phyloP scores from a whole-genome alignment of 2,888 invertebrate genomes.

The Venustoraphidia nigricollis region DNA sequence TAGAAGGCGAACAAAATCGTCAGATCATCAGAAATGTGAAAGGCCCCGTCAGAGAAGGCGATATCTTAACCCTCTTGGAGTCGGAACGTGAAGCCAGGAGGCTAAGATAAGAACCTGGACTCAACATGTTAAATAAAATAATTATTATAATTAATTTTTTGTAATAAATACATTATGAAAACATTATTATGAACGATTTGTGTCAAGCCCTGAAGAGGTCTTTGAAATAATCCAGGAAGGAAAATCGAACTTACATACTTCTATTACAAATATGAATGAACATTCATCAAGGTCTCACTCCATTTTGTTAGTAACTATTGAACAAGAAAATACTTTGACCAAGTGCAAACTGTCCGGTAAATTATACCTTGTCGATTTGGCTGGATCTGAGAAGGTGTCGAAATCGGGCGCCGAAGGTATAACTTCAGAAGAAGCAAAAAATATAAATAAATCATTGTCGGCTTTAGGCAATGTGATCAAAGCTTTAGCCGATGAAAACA shows the following conservation, averaged over 20 bases:
- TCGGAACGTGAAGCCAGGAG: too few relatives aligned
- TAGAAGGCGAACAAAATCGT: too few relatives aligned
- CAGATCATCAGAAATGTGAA: too few relatives aligned
- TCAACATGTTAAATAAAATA: too few relatives aligned
- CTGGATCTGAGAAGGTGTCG: slow-evolving; percentile 98
- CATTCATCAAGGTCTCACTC: slow-evolving; percentile 99
- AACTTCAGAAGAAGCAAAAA: slow-evolving; percentile 98
- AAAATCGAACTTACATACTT: slow-evolving; percentile 97
- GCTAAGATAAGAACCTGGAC: too few relatives aligned
- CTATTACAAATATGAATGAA: slow-evolving; percentile 99
- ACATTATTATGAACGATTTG: slow-evolving; percentile 96
- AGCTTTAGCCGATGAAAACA: slow-evolving; percentile 96
- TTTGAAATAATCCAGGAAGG: slow-evolving; percentile 99
- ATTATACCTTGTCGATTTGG: slow-evolving; percentile 97
- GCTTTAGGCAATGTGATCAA: slow-evolving; percentile 99
- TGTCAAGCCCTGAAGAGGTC: slow-evolving; percentile 98
- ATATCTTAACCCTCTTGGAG: too few relatives aligned
- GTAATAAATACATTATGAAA: too few relatives aligned
- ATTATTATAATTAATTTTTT: too few relatives aligned
- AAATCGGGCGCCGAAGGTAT: slow-evolving; percentile 99
- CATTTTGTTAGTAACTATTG: slow-evolving; percentile 98
- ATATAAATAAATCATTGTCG: slow-evolving; percentile 98
- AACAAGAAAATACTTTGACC: slow-evolving; percentile 97
- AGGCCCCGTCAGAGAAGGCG: too few relatives aligned
- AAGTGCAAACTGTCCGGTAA: slow-evolving; percentile 99